Evolutionary conservation across 2,797 vertebrate genomes (phyloP), one percentile per base, ranked within the genome.

Genomic region (Gastrophryne carolinensis): DNA sequence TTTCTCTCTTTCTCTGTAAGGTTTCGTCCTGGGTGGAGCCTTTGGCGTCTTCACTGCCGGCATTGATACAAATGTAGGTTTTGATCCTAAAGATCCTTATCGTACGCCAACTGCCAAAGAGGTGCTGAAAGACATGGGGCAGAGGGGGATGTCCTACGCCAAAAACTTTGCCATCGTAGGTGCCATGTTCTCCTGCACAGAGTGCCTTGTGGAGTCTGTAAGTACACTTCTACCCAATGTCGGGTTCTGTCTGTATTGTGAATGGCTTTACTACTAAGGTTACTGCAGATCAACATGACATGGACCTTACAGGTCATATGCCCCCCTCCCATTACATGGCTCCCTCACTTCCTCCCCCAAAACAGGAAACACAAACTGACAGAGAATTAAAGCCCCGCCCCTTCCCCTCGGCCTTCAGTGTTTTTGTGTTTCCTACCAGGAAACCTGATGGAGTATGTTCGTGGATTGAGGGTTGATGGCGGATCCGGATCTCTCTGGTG

Each of bases 161-260:
- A 99, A 99, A 85, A 99, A 99, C 85, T 99, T 99, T 0, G 98
- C 97, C 74, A 95, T 99, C 0, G 94, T 99, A 65, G 98, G 97
- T 0, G 98, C 98, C 65, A 98, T 99, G 95, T 99, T 99, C 86
- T 99, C 98, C 54, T 98, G 95, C 79, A 98, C 96, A 0, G 98
- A 99, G 79, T 99, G 98, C 68, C 73, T 99, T 68, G 97, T 99
- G 2, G 97, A 99, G 86, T 98, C 98, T 50, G 97, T 99, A 90
- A 84, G 96, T 93, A 19, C 4, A 10, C 39, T 10, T 29, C 5
- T 54, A 1, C 5, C 5, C 32, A 4, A 21, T 60, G 57, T 60
- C 30, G 1, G 3, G 4, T 19, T 17, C 24, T 1, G 1, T 3
- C 1, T 57, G 12, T 34, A 57, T 27, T 0, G 0, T 13, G 26